Percentiles rank a stretch among this genome's conserved stretches.
Conservation (phyloP, 2,888 invertebrate species). For the Aphidius colemani region DNA sequence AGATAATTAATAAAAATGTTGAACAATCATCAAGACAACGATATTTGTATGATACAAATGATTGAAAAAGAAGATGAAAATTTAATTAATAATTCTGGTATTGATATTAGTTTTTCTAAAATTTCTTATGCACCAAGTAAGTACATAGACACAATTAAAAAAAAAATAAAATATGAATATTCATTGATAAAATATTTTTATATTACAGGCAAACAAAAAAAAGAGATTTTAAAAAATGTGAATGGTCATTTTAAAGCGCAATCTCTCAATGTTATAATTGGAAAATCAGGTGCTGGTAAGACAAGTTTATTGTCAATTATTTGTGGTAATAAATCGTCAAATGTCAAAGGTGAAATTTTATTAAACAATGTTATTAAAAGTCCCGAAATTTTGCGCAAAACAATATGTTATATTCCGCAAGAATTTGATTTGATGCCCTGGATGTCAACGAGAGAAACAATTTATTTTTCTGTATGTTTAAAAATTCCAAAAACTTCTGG, state of each 20-base stretch:
- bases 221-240: conserved; percentile 59
- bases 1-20: too few relatives aligned
- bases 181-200: too few relatives aligned
- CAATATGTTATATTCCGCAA: conserved; percentile 74
- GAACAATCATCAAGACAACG: too few relatives aligned
- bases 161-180: too few relatives aligned
- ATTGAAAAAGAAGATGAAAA: too few relatives aligned
- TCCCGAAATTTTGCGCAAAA: conserved; percentile 71
- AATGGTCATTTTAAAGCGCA: conserved; percentile 68
- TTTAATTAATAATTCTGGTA: too few relatives aligned
- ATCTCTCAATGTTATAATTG: conserved; percentile 69
- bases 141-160: too few relatives aligned
- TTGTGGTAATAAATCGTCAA: conserved; percentile 61
- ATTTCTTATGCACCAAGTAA: too few relatives aligned
- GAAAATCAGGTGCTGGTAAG: conserved; percentile 79
- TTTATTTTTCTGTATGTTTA: conserved; percentile 65
- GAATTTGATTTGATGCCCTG: conserved; percentile 63
- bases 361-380: conserved; percentile 73
- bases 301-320: conserved; percentile 76
- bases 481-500: conserved; percentile 48
- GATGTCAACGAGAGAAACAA: conserved; percentile 65
- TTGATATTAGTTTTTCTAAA: too few relatives aligned
- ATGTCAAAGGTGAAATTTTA: conserved; percentile 65
- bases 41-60: too few relatives aligned
- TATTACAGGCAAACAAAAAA: conserved; percentile 6